These are phyloP conservation scores for Pimpla rufipes DNA, from an alignment of 2,888 invertebrate genomes.

Conservation along the genomic window DNA sequence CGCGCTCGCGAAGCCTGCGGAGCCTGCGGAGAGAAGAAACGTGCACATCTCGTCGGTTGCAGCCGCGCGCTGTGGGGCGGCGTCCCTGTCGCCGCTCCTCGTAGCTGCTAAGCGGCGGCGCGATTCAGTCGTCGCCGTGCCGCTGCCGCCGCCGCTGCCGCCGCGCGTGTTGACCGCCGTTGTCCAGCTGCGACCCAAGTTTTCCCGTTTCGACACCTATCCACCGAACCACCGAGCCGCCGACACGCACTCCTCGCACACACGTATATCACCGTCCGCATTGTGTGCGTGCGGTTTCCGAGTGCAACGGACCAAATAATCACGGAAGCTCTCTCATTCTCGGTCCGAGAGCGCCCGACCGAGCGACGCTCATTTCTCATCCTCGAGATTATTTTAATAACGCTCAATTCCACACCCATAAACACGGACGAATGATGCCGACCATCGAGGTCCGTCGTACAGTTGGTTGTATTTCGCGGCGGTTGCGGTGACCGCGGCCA, in stretches of 20 bases:
- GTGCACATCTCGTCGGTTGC: constrained; percentile 51
- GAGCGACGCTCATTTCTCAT: neutral
- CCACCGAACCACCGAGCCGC: too few relatives aligned
- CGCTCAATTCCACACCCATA: neutral
- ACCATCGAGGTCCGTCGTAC: neutral
- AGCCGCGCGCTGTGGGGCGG: constrained; percentile 68
- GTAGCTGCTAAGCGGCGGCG: constrained; percentile 49
- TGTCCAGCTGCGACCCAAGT: constrained; percentile 8
- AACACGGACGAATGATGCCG: neutral
- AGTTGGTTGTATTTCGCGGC: constrained; percentile 18
- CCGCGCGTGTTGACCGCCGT: constrained; percentile 72
- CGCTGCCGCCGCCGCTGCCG: constrained; percentile 77
- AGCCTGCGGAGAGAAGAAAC: constrained; percentile 4
- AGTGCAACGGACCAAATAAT: neutral
- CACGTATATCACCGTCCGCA: too few relatives aligned
- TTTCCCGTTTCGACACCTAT: neutral
- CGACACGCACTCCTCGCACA: too few relatives aligned
- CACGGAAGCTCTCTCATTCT: too few relatives aligned
- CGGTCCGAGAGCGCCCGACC: too few relatives aligned
- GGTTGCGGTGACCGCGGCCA: constrained; percentile 48
- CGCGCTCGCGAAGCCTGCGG: neutral
- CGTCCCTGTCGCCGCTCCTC: constrained; percentile 61
- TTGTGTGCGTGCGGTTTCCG: neutral
- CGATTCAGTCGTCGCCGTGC: constrained; percentile 76
- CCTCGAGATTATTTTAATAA: neutral